Conservation (phyloP, 1,140 invertebrate species). For the Listronotus oregonensis region DNA sequence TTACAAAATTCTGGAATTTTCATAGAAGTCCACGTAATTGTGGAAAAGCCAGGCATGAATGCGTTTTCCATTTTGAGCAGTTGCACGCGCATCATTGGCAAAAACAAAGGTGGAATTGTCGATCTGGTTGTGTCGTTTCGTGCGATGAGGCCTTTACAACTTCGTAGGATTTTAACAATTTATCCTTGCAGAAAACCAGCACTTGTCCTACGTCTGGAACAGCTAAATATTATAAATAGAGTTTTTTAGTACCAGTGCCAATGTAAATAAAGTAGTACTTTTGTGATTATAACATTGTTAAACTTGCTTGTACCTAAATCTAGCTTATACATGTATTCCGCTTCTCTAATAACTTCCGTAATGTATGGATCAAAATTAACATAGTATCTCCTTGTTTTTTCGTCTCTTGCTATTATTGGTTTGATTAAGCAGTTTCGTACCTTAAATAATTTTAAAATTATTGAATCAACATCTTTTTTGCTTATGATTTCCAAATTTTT, state of each 20-base stretch:
- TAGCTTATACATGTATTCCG: constrained; percentile 74
- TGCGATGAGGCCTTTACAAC: constrained; percentile 63
- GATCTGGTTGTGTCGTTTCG: constrained; percentile 62
- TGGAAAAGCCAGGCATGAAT: constrained; percentile 77
- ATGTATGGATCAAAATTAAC: constrained; percentile 72
- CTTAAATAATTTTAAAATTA: constrained; percentile 52
- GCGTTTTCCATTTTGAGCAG: constrained; percentile 71
- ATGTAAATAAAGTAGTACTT: too few relatives aligned
- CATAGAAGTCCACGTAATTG: constrained; percentile 80
- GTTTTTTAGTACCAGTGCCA: not conserved
- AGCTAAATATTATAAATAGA: constrained; percentile 51
- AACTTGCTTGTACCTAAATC: constrained; percentile 58
- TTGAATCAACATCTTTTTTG: too few relatives aligned
- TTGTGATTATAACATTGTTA: too few relatives aligned
- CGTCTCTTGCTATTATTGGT: constrained; percentile 63
- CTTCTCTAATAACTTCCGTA: constrained; percentile 70
- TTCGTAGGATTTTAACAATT: constrained; percentile 65
- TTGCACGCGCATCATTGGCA: constrained; percentile 71
- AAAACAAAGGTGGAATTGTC: constrained; percentile 67
- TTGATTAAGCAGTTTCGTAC: constrained; percentile 62
- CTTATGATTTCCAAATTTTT: too few relatives aligned
- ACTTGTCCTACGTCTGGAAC: constrained; percentile 70
- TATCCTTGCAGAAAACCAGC: constrained; percentile 69
- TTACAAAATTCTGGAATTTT: constrained; percentile 69
- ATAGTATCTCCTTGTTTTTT: constrained; percentile 62